These are phyloP conservation scores for Manis pentadactyla DNA, from an alignment of 2,797 vertebrate genomes.

Conservation along the genomic window DNA sequence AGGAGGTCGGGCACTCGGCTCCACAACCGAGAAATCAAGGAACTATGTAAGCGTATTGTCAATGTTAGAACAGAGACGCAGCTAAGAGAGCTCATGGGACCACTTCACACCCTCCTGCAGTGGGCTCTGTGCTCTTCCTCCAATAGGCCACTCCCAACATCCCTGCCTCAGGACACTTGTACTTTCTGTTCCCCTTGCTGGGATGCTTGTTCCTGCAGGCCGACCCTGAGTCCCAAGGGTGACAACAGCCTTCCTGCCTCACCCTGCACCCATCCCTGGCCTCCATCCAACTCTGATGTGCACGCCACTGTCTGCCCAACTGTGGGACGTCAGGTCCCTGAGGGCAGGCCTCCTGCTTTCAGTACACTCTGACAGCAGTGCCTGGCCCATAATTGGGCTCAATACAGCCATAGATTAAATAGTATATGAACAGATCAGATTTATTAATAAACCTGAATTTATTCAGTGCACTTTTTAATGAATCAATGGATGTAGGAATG, in stretches of 20 bases:
- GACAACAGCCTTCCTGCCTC: neutral
- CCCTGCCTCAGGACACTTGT: rapidly evolving
- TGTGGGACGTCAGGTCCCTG: rapidly evolving
- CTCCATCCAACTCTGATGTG: rapidly evolving
- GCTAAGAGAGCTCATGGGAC: rapidly evolving
- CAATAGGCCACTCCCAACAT: rapidly evolving
- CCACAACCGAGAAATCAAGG: rapidly evolving
- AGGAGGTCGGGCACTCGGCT: rapidly evolving
- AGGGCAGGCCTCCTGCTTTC: neutral
- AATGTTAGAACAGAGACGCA: no score
- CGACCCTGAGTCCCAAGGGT: neutral
- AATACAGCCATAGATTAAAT: neutral
- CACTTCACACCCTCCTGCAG: rapidly evolving
- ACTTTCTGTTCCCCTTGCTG: neutral
- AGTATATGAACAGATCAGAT: neutral
- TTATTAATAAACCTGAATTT: neutral
- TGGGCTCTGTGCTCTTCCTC: rapidly evolving
- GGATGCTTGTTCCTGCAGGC: neutral
- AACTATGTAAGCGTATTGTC: neutral
- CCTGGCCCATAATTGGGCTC: neutral
- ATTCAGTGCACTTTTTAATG: neutral
- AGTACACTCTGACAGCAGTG: neutral
- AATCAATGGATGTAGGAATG: neutral
- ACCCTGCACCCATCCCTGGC: neutral
- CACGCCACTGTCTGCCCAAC: neutral